Conservation (phyloP, 2,113 vertebrate genomes). For the Herpailurus yagouaroundi region DNA sequence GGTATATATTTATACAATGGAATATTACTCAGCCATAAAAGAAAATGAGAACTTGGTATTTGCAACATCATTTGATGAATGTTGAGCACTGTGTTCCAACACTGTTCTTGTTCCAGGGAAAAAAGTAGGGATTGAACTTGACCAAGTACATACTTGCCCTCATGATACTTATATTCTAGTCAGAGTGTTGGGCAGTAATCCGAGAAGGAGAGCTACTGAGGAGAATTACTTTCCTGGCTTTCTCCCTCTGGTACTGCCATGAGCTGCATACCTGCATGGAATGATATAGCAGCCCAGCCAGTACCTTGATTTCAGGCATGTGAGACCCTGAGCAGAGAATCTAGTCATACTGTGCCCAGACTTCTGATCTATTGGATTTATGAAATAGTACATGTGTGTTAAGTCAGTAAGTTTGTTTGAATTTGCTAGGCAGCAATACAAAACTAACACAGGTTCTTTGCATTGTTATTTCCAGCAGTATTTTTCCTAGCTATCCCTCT, state of each 20-base stretch:
- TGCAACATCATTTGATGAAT: not conserved
- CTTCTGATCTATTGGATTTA: not conserved
- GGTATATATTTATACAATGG: not conserved
- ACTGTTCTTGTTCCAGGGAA: not conserved
- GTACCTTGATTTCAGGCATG: not conserved
- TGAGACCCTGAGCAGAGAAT: no score
- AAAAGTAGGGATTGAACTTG: not conserved
- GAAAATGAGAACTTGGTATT: not conserved
- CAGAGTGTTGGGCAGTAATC: not conserved
- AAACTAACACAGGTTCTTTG: not conserved
- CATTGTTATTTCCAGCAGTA: not conserved
- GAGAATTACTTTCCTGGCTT: not conserved
- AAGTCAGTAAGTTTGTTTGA: not conserved
- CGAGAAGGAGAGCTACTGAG: not conserved
- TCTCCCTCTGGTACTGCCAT: not conserved
- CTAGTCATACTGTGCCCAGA: not conserved
- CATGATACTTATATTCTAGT: not conserved
- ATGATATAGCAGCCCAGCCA: not conserved
- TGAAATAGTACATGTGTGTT: not conserved
- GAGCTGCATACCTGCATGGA: not conserved
- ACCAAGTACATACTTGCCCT: not conserved
- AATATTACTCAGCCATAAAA: not conserved
- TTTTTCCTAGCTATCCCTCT: not conserved
- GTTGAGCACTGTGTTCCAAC: not conserved
- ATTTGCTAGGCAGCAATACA: not conserved